A percentile compares a stretch with the other conserved stretches of the same genome.
Evolutionary conservation across 1,140 invertebrate species (phyloP).

Genomic region (Zaprionus tsacasi): DNA sequence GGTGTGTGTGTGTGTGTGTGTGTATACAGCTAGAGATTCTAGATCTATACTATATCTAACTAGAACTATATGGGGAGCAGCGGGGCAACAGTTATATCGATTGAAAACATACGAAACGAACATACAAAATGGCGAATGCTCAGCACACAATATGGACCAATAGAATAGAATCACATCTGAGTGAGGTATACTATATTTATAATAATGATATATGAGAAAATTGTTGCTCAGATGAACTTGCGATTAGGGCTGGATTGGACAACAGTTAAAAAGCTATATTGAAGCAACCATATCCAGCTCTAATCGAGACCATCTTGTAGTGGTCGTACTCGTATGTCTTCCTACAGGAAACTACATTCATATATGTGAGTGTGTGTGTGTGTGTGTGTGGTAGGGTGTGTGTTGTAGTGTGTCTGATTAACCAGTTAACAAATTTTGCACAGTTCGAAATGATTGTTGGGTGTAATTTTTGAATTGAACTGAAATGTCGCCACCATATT

Average conservation of each 20-base stretch:
- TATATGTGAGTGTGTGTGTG: conserved; percentile 24
- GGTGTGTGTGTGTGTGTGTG: conserved; percentile 12
- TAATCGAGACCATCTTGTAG: conserved; percentile 35
- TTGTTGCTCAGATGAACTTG: conserved; percentile 67
- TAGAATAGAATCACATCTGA: conserved; percentile 12
- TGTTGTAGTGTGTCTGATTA: conserved; percentile 14
- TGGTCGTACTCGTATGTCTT: conserved; percentile 65
- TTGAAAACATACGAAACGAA: conserved; percentile 63
- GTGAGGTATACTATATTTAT: conserved; percentile 2
- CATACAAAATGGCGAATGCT: conserved; percentile 55
- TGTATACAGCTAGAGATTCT: conserved; percentile 9
- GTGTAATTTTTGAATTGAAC: background rate
- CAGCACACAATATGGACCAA: conserved; percentile 73
- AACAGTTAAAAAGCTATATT: background rate
- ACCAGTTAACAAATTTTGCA: conserved; percentile 13
- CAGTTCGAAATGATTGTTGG: conserved; percentile 6
- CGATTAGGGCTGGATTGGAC: conserved; percentile 6
- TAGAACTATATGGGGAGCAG: conserved; percentile 9
- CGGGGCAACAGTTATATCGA: conserved; percentile 16
- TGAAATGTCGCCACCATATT: background rate
- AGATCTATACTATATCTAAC: background rate
- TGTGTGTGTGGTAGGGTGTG: conserved; percentile 24
- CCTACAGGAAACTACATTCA: conserved; percentile 19
- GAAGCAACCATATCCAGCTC: background rate
- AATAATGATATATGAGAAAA: conserved; percentile 25